Percentiles rank a stretch among this genome's conserved stretches.
Evolutionary conservation across 2,797 vertebrate genomes (phyloP).

Genomic region (Vespertilio murinus): DNA sequence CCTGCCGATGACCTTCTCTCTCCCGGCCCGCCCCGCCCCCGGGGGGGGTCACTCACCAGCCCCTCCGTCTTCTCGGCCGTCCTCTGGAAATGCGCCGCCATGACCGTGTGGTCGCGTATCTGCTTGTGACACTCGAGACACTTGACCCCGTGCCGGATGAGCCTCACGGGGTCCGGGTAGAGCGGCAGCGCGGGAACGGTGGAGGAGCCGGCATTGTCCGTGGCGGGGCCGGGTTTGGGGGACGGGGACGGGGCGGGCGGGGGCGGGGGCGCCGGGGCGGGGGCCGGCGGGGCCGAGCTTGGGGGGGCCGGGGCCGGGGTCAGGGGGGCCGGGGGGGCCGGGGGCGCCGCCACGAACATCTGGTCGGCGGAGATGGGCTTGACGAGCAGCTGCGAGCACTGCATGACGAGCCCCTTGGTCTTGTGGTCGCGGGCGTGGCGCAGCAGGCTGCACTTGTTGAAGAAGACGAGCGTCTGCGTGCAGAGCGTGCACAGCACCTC

Average conservation of each 20-base stretch:
- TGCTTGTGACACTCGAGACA: conserved; percentile 97
- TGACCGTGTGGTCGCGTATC: conserved; percentile 89
- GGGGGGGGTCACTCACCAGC: conserved; percentile 88
- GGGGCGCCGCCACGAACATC: conserved; percentile 89
- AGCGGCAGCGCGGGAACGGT: conserved; percentile 91
- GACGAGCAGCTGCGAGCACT: conserved; percentile 97
- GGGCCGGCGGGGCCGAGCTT: conserved; percentile 63
- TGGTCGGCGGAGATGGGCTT: conserved; percentile 94
- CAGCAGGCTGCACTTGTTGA: conserved; percentile 96
- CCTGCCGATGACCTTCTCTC: background rate
- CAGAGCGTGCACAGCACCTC: conserved; percentile 96
- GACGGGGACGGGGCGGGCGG: conserved; percentile 57
- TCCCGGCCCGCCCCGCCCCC: background rate
- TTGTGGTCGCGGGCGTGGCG: conserved; percentile 96
- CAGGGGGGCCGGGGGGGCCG: conserved; percentile 73
- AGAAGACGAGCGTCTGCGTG: conserved; percentile 93
- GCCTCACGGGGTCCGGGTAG: conserved; percentile 88
- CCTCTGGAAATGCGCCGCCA: conserved; percentile 96
- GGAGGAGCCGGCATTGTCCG: conserved; percentile 52
- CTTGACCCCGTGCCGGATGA: conserved; percentile 89
- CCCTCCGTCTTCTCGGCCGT: conserved; percentile 89
- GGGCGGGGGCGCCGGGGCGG: conserved; percentile 54
- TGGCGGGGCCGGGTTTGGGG: conserved; percentile 45
- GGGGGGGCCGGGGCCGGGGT: background rate
- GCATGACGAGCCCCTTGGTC: conserved; percentile 93